phyloP scores from a whole-genome alignment of 1,140 invertebrate species.

The Procambarus virginalis region DNA sequence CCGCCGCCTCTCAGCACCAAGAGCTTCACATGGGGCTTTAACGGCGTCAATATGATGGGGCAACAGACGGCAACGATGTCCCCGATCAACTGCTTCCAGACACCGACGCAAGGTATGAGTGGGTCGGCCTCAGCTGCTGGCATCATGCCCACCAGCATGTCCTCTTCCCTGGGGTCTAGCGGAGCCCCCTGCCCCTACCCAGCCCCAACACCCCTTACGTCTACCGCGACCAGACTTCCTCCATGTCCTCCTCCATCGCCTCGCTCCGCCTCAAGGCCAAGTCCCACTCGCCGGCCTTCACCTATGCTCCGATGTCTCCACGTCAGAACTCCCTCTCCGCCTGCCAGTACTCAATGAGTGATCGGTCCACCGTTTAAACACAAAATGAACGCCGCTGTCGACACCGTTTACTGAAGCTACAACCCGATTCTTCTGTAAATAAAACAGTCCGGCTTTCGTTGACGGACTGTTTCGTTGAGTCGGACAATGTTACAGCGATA shows the following conservation, averaged over 20 bases:
- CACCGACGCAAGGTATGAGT: constrained; percentile 76
- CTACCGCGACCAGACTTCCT: constrained; percentile 74
- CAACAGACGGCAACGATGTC: constrained; percentile 75
- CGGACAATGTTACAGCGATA: neutral
- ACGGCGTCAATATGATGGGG: constrained; percentile 79
- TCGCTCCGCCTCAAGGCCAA: constrained; percentile 76
- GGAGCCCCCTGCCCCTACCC: constrained; percentile 75
- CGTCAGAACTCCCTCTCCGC: constrained; percentile 66
- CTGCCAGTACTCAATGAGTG: constrained; percentile 64
- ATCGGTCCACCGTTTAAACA: constrained; percentile 48
- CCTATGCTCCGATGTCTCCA: constrained; percentile 64
- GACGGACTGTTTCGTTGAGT: neutral
- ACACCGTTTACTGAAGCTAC: neutral
- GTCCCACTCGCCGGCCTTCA: constrained; percentile 69
- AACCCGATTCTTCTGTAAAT: neutral
- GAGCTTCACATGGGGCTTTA: constrained; percentile 85
- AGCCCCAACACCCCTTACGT: constrained; percentile 75
- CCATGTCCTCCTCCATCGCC: constrained; percentile 75
- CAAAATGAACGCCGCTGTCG: neutral
- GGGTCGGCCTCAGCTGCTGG: constrained; percentile 60
- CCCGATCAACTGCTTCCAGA: constrained; percentile 84
- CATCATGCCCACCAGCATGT: constrained; percentile 75
- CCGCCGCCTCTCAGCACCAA: constrained; percentile 88
- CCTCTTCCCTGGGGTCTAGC: constrained; percentile 73
- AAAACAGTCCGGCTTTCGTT: neutral